A percentile compares a stretch with the other conserved stretches of the same genome.
Conservation (phyloP, 2,888 invertebrate species). For the Athrips mouffetella region DNA sequence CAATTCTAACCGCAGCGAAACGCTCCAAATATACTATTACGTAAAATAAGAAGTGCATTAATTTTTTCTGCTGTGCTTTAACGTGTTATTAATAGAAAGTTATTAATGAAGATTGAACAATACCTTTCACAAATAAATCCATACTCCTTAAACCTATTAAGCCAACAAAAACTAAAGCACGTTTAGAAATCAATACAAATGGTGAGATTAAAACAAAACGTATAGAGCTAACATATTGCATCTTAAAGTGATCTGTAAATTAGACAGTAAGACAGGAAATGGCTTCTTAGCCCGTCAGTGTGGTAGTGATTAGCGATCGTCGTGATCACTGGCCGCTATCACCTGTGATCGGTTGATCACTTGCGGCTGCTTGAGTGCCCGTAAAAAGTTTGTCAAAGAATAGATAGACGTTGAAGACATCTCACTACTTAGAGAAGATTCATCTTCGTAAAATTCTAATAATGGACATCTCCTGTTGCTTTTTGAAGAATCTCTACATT, state of each 20-base stretch:
- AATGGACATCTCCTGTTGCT: too few relatives aligned
- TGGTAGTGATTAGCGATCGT: constrained; percentile 65
- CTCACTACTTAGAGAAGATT: too few relatives aligned
- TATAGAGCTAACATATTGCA: constrained; percentile 29
- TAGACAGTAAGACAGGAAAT: constrained; percentile 73
- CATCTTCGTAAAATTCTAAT: too few relatives aligned
- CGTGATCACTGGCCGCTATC: constrained; percentile 64
- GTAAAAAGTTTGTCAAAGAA: constrained; percentile 53
- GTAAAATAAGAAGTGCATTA: too few relatives aligned
- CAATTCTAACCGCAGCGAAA: too few relatives aligned
- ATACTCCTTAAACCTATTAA: constrained; percentile 9
- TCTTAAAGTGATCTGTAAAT: constrained; percentile 66
- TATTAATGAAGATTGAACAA: background rate
- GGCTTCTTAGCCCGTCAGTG: constrained; percentile 74
- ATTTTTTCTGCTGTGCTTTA: too few relatives aligned
- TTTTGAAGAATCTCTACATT: too few relatives aligned
- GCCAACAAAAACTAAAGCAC: background rate
- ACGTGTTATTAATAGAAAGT: constrained; percentile 1
- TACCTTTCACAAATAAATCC: constrained; percentile 4
- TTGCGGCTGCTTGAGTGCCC: constrained; percentile 50
- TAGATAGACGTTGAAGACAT: constrained; percentile 14
- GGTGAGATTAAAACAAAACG: constrained; percentile 37
- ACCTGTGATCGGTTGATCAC: constrained; percentile 61
- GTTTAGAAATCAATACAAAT: constrained; percentile 25
- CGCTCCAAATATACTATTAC: too few relatives aligned